Conservation (phyloP, 2,888 invertebrate species). For the Liodrosophila aerea region DNA sequence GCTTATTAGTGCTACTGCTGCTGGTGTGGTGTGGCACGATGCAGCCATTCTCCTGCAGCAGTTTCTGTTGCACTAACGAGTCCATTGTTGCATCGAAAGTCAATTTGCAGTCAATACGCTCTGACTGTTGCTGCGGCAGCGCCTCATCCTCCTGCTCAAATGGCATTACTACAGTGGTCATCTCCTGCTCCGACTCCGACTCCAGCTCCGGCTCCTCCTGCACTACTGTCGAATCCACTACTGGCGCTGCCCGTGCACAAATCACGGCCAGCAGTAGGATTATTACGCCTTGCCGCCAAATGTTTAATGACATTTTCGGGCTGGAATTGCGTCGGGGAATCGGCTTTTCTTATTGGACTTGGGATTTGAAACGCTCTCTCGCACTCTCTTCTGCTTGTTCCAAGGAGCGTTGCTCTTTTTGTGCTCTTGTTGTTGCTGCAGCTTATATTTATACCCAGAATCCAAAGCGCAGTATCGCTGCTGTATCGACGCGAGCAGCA, state of each 20-base stretch:
- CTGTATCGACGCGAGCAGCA: conserved; percentile 1
- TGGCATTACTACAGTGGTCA: conserved; percentile 11
- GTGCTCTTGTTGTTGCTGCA: conserved; percentile 35
- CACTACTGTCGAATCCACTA: too few relatives aligned
- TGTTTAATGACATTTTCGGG: conserved; percentile 52
- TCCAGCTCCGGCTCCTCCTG: conserved; percentile 12
- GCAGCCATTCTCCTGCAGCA: conserved; percentile 48
- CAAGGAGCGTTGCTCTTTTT: conserved; percentile 1
- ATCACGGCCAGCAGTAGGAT: conserved; percentile 53
- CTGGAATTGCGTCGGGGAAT: conserved; percentile 45
- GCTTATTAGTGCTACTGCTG: conserved; percentile 62
- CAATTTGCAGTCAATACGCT: conserved; percentile 70
- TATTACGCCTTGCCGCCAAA: conserved; percentile 59
- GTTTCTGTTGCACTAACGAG: conserved; percentile 61
- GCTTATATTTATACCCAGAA: conserved; percentile 61
- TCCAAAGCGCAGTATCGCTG: conserved; percentile 3
- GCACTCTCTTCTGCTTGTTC: not conserved
- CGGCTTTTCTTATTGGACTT: conserved; percentile 12
- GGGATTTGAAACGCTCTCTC: conserved; percentile 13
- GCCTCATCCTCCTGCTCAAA: conserved; percentile 9
- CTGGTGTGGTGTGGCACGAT: conserved; percentile 21
- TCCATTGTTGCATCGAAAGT: conserved; percentile 75
- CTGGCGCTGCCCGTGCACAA: conserved; percentile 43
- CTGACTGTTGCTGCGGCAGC: conserved; percentile 10
- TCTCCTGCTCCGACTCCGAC: conserved; percentile 15